phyloP scores from a whole-genome alignment of 2,888 invertebrate species.

The Melanchra persicariae region DNA sequence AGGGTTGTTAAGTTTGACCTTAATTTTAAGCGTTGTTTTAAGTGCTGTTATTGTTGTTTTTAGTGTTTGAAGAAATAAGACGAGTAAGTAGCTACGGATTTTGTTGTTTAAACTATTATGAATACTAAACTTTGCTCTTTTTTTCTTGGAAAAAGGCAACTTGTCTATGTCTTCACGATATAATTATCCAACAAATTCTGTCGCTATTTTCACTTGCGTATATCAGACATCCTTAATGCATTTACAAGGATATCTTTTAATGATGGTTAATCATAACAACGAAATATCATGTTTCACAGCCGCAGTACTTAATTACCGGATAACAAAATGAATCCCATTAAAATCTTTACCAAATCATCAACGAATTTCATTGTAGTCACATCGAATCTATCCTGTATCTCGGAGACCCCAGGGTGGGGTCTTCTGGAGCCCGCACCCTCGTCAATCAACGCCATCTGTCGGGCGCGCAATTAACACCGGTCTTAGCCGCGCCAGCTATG shows the following conservation, averaged over 20 bases:
- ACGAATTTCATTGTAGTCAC: conserved; percentile 16
- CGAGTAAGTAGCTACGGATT: not conserved
- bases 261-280: not conserved
- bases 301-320: not conserved
- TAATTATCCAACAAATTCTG: not conserved
- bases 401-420: conserved; percentile 1
- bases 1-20: conserved; percentile 9
- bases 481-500: conserved; percentile 37
- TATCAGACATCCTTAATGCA: no score
- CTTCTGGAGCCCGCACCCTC: conserved; percentile 54
- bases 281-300: not conserved
- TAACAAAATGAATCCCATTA: not conserved
- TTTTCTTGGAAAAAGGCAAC: not conserved
- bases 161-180: not conserved
- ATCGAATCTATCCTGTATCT: conserved; percentile 1
- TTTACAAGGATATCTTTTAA: no score
- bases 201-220: no score
- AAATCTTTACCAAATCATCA: not conserved
- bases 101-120: not conserved
- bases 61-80: not conserved
- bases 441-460: conserved; percentile 69
- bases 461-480: conserved; percentile 62
- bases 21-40: conserved; percentile 6
- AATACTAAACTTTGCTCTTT: not conserved
- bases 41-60: not conserved